Evolutionary conservation across 2,888 invertebrate genomes (phyloP).

Genomic region (Calephelis perditalis): DNA sequence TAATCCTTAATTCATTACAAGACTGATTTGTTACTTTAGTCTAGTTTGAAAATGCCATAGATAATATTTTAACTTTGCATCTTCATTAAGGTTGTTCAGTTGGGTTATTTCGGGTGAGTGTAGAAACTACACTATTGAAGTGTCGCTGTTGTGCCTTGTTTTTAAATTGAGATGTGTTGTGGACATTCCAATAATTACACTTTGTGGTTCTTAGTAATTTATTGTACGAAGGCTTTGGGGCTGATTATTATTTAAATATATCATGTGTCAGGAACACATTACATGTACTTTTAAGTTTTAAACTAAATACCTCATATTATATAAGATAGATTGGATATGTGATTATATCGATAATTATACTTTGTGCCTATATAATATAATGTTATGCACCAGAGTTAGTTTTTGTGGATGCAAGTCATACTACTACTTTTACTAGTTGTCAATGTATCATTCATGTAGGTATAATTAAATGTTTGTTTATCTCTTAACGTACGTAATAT

Average conservation of each 20-base stretch:
- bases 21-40: conserved; percentile 78
- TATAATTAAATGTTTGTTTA: conserved; percentile 69
- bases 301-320: conserved; percentile 48
- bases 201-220: conserved; percentile 48
- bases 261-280: conserved; percentile 30
- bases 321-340: conserved; percentile 52
- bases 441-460: conserved; percentile 53
- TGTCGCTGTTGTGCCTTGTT: conserved; percentile 72
- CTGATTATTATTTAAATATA: conserved; percentile 17
- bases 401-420: conserved; percentile 59
- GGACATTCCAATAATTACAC: conserved; percentile 66
- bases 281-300: conserved; percentile 28
- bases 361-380: conserved; percentile 69
- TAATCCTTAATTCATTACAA: conserved; percentile 67
- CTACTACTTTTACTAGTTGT: conserved; percentile 56
- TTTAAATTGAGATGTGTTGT: conserved; percentile 53
- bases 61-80: conserved; percentile 60
- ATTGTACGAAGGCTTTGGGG: conserved; percentile 15
- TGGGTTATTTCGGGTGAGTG: conserved; percentile 41
- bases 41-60: conserved; percentile 78
- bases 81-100: conserved; percentile 50
- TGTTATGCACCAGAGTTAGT: conserved; percentile 64
- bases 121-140: conserved; percentile 56
- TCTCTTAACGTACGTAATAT: conserved; percentile 63
- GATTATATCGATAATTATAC: conserved; percentile 53